A percentile compares a stretch with the other conserved stretches of the same genome.
Evolutionary conservation across 2,797 vertebrate genomes (phyloP).

Genomic region (Catharus ustulatus): DNA sequence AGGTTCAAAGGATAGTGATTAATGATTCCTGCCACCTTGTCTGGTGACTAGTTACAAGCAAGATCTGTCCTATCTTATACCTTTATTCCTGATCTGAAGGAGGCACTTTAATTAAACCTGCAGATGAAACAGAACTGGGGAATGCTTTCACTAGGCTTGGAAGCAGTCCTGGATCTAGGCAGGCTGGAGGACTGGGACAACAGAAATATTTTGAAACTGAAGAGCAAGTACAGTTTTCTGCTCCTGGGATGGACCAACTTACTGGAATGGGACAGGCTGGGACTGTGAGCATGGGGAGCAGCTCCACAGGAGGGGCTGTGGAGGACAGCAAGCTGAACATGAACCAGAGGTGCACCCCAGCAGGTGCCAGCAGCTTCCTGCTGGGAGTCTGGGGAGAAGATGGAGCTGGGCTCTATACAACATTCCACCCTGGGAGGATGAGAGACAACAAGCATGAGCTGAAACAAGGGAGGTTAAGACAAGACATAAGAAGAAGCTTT

Average conservation of each 20-base stretch:
- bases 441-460: not conserved
- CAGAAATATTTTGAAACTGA: not conserved
- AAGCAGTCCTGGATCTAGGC: not conserved
- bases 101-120: not conserved
- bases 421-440: accelerated
- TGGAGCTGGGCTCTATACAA: not conserved
- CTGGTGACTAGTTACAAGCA: not conserved
- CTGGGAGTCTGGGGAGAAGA: not conserved
- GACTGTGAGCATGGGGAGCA: not conserved
- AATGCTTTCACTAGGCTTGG: not conserved
- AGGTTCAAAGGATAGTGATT: not conserved
- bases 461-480: not conserved
- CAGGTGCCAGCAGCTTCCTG: not conserved
- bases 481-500: not conserved
- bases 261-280: not conserved
- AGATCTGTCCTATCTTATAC: not conserved
- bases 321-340: not conserved
- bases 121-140: not conserved
- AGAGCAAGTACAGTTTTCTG: not conserved
- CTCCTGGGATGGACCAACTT: not conserved
- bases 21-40: not conserved
- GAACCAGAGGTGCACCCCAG: not conserved
- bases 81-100: not conserved
- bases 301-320: not conserved
- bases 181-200: not conserved